phyloP scores from a whole-genome alignment of 2,797 vertebrate species.

The Rhabdophis nuchalis region DNA sequence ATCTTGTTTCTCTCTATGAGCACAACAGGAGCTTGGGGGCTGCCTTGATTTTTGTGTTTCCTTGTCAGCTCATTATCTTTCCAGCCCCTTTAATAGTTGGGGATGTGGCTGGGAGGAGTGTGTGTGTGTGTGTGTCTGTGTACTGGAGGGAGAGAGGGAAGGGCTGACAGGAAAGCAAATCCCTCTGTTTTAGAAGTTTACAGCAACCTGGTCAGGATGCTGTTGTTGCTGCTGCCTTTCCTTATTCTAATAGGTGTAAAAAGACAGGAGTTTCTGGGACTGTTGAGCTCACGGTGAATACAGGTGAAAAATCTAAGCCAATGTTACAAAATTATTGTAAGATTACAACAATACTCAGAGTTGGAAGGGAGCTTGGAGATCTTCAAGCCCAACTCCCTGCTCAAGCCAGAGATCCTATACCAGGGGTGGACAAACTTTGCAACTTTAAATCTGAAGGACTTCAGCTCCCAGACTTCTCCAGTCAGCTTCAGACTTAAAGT shows the following conservation, averaged over 20 bases:
- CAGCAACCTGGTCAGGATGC: background rate
- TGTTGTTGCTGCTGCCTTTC: background rate
- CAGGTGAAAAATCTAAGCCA: background rate
- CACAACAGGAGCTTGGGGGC: constrained; percentile 52
- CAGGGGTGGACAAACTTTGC: too few species aligned
- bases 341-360: background rate
- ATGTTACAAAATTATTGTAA: background rate
- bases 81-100: constrained; percentile 59
- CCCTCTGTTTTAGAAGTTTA: background rate
- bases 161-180: background rate
- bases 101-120: background rate
- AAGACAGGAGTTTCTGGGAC: background rate
- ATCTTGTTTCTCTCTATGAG: constrained; percentile 69
- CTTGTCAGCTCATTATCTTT: constrained; percentile 68
- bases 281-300: background rate
- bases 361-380: background rate
- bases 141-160: background rate
- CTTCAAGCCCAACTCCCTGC: background rate
- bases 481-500: too few species aligned
- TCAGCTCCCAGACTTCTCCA: too few species aligned
- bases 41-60: constrained; percentile 69
- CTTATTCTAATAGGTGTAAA: constrained; percentile 7
- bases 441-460: too few species aligned
- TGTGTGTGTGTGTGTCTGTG: background rate
- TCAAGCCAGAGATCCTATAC: background rate